phyloP scores from a whole-genome alignment of 2,797 vertebrate genomes.

The Phrynocephalus forsythii region DNA sequence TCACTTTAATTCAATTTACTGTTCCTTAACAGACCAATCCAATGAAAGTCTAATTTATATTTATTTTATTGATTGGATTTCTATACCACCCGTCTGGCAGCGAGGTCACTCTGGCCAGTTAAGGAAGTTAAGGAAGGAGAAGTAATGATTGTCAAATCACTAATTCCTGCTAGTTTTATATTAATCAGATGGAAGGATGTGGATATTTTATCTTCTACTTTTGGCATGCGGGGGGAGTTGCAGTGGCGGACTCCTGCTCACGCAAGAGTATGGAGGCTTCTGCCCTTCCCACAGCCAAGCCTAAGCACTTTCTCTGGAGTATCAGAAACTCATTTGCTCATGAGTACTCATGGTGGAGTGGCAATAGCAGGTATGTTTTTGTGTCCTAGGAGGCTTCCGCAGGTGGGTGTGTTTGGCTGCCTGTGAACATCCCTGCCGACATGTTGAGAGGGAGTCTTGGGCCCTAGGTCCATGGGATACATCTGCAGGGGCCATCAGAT shows the following conservation, averaged over 20 bases:
- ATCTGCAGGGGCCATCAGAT: not conserved
- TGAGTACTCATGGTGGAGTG: not conserved
- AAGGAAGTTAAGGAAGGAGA: not conserved
- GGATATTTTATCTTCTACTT: not conserved
- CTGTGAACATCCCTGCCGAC: not conserved
- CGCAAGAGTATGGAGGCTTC: no score
- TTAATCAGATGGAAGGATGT: not conserved
- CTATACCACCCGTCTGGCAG: no score
- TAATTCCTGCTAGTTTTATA: not conserved
- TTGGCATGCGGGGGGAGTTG: not conserved
- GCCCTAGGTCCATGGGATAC: not conserved
- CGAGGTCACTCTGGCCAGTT: no score
- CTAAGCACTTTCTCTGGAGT: no score
- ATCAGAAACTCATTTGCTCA: not conserved
- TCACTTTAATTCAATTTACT: not conserved
- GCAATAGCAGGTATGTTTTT: not conserved
- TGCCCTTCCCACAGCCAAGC: not conserved
- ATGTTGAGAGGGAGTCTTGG: not conserved
- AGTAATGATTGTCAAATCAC: not conserved
- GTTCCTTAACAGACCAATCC: not conserved
- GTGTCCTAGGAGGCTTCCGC: not conserved
- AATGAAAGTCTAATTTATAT: not conserved
- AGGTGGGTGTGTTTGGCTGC: not conserved
- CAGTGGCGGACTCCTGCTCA: no score
- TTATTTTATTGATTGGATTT: no score